Conservation (phyloP, 2,113 vertebrate species). For the Perca fluviatilis region DNA sequence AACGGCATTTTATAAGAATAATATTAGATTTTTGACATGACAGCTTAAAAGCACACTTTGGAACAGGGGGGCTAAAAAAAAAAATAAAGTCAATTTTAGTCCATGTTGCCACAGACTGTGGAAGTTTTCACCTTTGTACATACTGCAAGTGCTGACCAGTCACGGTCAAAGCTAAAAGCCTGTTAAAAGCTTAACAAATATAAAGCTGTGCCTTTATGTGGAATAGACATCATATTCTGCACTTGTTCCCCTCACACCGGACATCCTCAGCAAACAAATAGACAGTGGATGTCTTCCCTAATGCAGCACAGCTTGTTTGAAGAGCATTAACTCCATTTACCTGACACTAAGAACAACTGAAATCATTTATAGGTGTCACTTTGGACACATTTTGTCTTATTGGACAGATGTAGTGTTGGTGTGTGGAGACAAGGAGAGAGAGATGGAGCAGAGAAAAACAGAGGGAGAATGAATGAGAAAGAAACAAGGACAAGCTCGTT, state of each 20-base stretch:
- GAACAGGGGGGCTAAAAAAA: not conserved
- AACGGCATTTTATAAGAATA: not conserved
- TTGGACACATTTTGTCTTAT: conserved; percentile 38
- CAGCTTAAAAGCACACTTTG: not conserved
- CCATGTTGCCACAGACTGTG: conserved; percentile 16
- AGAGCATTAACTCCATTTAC: conserved; percentile 59
- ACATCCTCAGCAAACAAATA: conserved; percentile 82
- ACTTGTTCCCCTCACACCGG: conserved; percentile 61
- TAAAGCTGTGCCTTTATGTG: conserved; percentile 70
- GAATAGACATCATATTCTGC: conserved; percentile 59
- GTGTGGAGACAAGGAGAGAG: not conserved
- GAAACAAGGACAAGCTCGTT: not conserved
- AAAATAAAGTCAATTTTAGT: conserved; percentile 23
- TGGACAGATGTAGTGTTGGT: conserved; percentile 15
- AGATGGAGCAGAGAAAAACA: not conserved
- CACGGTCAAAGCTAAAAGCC: conserved; percentile 73
- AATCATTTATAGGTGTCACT: conserved; percentile 63
- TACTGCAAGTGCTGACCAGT: conserved; percentile 20
- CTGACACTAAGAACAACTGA: conserved; percentile 38
- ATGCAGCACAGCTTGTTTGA: conserved; percentile 72
- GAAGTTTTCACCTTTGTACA: conserved; percentile 50
- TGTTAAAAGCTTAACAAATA: conserved; percentile 85
- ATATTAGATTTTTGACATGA: not conserved
- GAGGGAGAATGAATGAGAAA: not conserved
- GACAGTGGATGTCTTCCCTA: conserved; percentile 62